Evolutionary conservation across 2,113 vertebrate genomes (phyloP), one percentile per base, ranked within the genome.

Genomic region (Sphyrna mokarran): DNA sequence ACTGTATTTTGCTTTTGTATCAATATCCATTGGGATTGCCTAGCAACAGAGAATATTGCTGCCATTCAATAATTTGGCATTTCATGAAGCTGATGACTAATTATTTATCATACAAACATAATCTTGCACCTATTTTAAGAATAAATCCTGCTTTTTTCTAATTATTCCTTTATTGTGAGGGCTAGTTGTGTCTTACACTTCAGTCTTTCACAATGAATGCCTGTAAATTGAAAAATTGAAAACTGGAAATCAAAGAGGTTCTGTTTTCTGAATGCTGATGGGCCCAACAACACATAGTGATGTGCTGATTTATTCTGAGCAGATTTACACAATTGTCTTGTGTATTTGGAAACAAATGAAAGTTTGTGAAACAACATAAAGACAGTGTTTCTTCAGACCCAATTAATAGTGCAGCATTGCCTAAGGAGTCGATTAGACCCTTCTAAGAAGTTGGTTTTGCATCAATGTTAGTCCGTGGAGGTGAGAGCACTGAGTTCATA

Each of bases 281-380:
- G 87, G 14, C 87, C 58, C 14, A 33, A 33, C 29, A n/a, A 91
- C 11, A 61, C 54, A 90, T 29, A 90, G 33, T 63, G 58, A 14
- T 91, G 26, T 61, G n/a, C 78, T 80, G 37, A 83, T 83, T 40
- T 14, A 91, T 91, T 63, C 61, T 91, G 87, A 91, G 58, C 87
- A 63, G 87, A 91, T 83, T 83, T 83, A 7, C 87, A 83, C 4
- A 58, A 90, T n/a, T 90, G 48, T 2, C 58, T 90, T 90, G 58
- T 90, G 87, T 61, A 91, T 63, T 63, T 91, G 29, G 58, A 91
- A 63, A 91, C 58, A 91, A 91, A 91, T n/a, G 58, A 83, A 61
- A n/a, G 58, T 61, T 91, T 91, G 54, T 63, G 14, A n/a, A n/a
- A 91, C 58, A n/a, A 9, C 87, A 91, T 16, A n/a, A 26, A 63